Evolutionary conservation across 2,113 vertebrate species (phyloP), one percentile per base, ranked within the genome.

Genomic region (Percina caprodes): DNA sequence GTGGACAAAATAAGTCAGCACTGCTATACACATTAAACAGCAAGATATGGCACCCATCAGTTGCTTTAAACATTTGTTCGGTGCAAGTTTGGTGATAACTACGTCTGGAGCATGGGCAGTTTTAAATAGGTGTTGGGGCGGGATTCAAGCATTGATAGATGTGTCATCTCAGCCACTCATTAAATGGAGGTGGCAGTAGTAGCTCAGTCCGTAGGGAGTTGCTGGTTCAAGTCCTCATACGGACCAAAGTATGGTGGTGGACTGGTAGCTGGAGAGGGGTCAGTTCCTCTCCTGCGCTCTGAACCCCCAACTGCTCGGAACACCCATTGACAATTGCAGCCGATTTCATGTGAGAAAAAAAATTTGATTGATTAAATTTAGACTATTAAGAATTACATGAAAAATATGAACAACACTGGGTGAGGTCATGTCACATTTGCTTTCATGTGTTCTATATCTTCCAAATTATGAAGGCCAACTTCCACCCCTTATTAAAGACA

Each of bases 1-100:
- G 84, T 84, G 88, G 86, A 58, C 59, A 87, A 62, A 51, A 12
- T 7, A 0, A 70, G 42, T 55, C 11, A 70, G 19, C 48, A 80
- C 71, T 16, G 6, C n/a, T 51, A 2, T 16, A 35, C 6, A 14
- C 0, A 18, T 13, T n/a, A 33, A 1, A 15, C 51, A 45, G 13
- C 11, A 15, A 2, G 16, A 30, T 2, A 19, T 3, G 55, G 9
- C 39, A 26, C 6, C 4, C 9, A 72, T 13, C 62, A 15, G 23
- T 58, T 35, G 13, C 6, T 61, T 60, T 33, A 15, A 30, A 18
- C 7, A 33, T 19, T 54, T 21, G 10, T 68, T 21, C 21, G 24
- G 8, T 33, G 5, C 19, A 62, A 6, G 49, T 55, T 55, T 54
- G 19, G 15, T 10, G 33, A 63, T 18, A 18, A 5, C 9, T 55